Conservation (phyloP, 2,888 invertebrate species). For the Drosophila rubida region DNA sequence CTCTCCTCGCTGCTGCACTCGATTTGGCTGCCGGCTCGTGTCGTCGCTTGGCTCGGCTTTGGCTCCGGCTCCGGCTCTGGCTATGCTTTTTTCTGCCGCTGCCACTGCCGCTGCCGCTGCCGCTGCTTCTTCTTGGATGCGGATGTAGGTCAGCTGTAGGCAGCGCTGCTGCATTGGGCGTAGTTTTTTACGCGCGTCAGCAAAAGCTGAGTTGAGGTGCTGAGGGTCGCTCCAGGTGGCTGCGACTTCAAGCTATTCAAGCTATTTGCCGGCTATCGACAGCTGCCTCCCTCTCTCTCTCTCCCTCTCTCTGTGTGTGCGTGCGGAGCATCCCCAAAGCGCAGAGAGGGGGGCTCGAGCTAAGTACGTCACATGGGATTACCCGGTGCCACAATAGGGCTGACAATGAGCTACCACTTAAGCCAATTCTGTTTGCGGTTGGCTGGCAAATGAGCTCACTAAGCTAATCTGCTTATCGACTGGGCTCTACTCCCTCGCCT, state of each 20-base stretch:
- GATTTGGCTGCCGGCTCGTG: constrained; percentile 14
- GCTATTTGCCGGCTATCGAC: constrained; percentile 54
- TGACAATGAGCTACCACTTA: constrained; percentile 59
- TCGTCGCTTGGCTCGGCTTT: constrained; percentile 36
- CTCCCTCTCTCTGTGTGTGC: neutral
- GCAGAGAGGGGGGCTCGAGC: neutral
- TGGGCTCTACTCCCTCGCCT: constrained; percentile 9
- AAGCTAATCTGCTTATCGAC: constrained; percentile 64
- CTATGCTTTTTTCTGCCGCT: constrained; percentile 2
- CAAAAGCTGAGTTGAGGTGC: constrained; percentile 44
- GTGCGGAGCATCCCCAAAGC: neutral
- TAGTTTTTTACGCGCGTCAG: constrained; percentile 77
- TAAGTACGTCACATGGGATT: constrained; percentile 61
- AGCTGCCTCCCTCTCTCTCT: neutral
- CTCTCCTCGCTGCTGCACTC: neutral
- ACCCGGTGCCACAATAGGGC: constrained; percentile 39
- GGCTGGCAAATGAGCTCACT: constrained; percentile 55
- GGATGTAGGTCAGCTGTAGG: constrained; percentile 70
- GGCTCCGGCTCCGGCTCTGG: constrained; percentile 12
- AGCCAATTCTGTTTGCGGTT: constrained; percentile 62
- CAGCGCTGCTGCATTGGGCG: constrained; percentile 63
- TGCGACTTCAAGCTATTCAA: constrained; percentile 12
- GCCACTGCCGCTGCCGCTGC: neutral
- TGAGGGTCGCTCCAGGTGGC: constrained; percentile 20
- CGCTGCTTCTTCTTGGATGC: constrained; percentile 43